Evolutionary conservation across 2,113 vertebrate species (phyloP), one percentile per base, ranked within the genome.

Genomic region (Siniperca chuatsi): DNA sequence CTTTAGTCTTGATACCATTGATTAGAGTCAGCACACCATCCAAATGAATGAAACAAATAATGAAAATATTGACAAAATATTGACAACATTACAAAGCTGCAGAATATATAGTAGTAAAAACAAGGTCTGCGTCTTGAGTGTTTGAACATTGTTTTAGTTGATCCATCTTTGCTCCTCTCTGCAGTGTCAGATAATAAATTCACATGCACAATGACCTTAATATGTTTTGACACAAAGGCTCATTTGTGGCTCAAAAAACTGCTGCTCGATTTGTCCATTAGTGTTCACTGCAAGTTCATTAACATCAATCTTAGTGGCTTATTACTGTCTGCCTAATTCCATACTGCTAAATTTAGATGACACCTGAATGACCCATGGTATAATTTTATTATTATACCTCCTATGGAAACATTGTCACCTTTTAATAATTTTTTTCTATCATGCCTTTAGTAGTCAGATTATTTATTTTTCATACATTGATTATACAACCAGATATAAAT

Each of bases 221-320:
- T 66, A 72, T 73, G 20, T 74, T 87, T 76, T 20, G n/a, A 78
- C 68, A 68, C 25, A 82, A 55, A n/a, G 61, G 20, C 77, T 77
- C 73, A 62, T 81, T 58, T 79, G 64, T 60, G 58, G 62, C 29
- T 87, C 25, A 69, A 75, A 75, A 44, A 42, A 33, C 70, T 13
- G 52, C 50, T 37, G 25, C 60, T 70, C 65, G 55, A 72, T 84
- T 61, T 29, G 29, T 29, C 29, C 29, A 29, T 29, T 29, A 69
- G 37, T 58, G 78, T 42, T 78, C 61, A 21, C 75, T 70, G 69
- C 25, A 46, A 42, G 29, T 84, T 64, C 73, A 84, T 77, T 81
- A 74, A 74, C 62, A 68, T 61, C 20, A 2, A 21, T 74, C 61
- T 83, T 60, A 52, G 9, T 66, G 50, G 58, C 15, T 58, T 80